These are phyloP conservation scores for Syrmaticus mikado DNA, from an alignment of 2,113 vertebrate species.

Conservation along the genomic window DNA sequence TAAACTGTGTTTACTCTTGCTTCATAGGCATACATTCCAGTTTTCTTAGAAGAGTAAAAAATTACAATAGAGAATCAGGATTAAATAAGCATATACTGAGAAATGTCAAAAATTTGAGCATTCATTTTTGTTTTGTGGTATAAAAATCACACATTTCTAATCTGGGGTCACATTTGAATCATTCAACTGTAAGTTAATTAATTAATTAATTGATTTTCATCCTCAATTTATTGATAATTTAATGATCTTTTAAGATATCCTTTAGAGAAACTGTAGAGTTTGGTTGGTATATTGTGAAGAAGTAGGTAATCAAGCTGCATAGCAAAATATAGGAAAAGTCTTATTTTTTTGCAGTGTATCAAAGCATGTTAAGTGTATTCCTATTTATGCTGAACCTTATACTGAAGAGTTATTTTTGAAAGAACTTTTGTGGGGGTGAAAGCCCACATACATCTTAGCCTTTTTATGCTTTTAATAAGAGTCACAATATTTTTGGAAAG, in stretches of 20 bases:
- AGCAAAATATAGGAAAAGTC: not conserved
- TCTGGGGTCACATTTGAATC: not conserved
- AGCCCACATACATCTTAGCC: not conserved
- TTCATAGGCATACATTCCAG: not conserved
- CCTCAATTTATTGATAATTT: not conserved
- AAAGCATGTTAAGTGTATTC: not conserved
- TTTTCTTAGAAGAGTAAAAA: not conserved
- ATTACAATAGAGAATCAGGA: not conserved
- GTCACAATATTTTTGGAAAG: not conserved
- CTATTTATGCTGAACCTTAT: not conserved
- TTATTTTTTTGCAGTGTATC: not conserved
- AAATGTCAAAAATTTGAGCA: not conserved
- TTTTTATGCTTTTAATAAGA: not conserved
- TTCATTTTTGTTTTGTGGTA: not conserved
- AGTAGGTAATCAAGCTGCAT: not conserved
- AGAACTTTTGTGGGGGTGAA: accelerated
- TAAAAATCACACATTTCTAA: not conserved
- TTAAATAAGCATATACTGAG: not conserved
- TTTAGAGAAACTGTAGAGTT: not conserved
- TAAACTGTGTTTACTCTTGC: not conserved
- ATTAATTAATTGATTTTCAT: not conserved
- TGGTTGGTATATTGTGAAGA: not conserved
- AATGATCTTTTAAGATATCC: not conserved
- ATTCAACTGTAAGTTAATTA: not conserved
- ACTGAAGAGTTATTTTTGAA: not conserved